phyloP scores from a whole-genome alignment of 2,888 invertebrate genomes.

The Tachystola acroxantha region DNA sequence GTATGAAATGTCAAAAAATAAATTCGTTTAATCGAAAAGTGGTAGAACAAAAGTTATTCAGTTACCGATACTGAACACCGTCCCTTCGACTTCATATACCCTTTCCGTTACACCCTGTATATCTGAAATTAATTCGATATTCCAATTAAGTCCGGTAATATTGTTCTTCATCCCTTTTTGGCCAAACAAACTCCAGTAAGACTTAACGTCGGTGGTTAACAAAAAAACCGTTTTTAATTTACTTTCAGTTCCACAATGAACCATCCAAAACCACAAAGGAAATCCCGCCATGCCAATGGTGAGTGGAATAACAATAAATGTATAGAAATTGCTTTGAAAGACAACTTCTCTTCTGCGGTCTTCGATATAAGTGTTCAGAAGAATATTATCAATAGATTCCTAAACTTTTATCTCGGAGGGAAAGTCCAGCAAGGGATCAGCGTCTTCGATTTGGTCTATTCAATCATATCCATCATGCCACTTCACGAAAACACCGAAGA shows the following conservation, averaged over 20 bases:
- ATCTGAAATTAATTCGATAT: too few relatives aligned
- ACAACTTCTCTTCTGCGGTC: conserved; percentile 14
- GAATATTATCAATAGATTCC: conserved; percentile 15
- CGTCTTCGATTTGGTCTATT: conserved; percentile 17
- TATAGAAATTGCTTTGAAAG: conserved; percentile 8
- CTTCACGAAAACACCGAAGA: conserved; percentile 11
- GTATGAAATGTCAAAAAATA: too few relatives aligned
- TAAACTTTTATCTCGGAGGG: conserved; percentile 20
- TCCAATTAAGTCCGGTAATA: too few relatives aligned
- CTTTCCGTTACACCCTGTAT: too few relatives aligned
- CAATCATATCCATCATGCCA: conserved; percentile 21
- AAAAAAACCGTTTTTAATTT: too few relatives aligned
- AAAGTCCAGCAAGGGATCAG: conserved; percentile 18
- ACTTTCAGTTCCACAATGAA: neutral
- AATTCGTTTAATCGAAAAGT: too few relatives aligned
- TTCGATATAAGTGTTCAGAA: conserved; percentile 14
- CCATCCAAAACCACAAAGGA: neutral
- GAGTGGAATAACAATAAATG: conserved; percentile 16
- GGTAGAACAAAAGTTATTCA: too few relatives aligned
- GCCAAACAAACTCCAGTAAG: too few relatives aligned
- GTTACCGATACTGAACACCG: too few relatives aligned
- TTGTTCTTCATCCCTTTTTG: too few relatives aligned
- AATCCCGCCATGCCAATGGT: neutral
- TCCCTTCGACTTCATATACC: too few relatives aligned
- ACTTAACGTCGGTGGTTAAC: too few relatives aligned